Evolutionary conservation across 2,113 vertebrate genomes (phyloP), one percentile per base, ranked within the genome.

Genomic region (Plecotus auritus): DNA sequence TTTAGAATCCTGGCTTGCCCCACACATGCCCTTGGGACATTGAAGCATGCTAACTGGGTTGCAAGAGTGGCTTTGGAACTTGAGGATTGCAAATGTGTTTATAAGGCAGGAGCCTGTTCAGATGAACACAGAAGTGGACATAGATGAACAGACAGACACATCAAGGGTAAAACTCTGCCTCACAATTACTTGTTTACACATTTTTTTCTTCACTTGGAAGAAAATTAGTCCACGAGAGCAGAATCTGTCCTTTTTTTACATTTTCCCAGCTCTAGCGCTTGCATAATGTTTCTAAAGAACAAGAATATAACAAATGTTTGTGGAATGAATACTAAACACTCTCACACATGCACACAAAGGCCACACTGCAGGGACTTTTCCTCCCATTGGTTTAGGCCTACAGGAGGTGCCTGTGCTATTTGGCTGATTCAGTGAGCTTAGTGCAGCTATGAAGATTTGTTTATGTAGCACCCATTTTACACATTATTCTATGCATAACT

Each of bases 401-500:
- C 42, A 9, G 74, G 51, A 87, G 77, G 49, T 4, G 18, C 0
- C 0, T 0, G 2, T 73, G 30, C 66, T n/a, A 3, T 49, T 70
- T 83, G 87, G 45, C 70, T 82, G 47, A 76, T 56, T 84, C 85
- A 70, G 8, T 14, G 45, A 97, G 69, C 70, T 91, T 35, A n/a
- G 73, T 0, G 7, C 37, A 13, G 3, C 20, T 32, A 0, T 28
- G 51, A 96, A 76, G 86, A 85, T 90, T n/a, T 94, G 91, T 96
- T 96, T 95, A 93, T 40, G 81, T 74, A 73, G 69, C 89, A 96
- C 54, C 32, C 64, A 30, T 88, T 96, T 97, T 95, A 51, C 90
- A 97, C 73, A 74, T 96, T 96, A 90, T 96, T 95, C 96, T 93
- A 64, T 88, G 72, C 76, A 90, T 45, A 64, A 76, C 67, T 97